Evolutionary conservation across 1,140 invertebrate genomes (phyloP).

Genomic region (Copidosoma floridanum): DNA sequence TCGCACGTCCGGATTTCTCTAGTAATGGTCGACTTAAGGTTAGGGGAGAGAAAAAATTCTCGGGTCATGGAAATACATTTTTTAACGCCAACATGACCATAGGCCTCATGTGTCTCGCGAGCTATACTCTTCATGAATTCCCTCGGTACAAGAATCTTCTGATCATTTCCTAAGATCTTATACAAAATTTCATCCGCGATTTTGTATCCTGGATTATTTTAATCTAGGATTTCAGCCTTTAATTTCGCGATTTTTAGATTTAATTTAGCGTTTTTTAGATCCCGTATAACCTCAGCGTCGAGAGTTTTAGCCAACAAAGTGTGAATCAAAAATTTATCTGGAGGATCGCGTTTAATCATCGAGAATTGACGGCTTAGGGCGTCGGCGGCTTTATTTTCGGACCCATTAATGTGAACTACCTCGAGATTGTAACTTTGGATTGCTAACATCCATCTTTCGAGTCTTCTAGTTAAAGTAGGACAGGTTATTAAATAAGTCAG

Average conservation of each 20-base stretch:
- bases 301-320: no score
- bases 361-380: no score
- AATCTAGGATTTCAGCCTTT: no score
- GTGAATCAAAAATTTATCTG: no score
- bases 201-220: no score
- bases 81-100: background rate
- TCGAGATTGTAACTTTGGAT: conserved; percentile 32
- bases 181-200: no score
- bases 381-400: conserved; percentile 34
- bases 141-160: no score
- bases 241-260: no score
- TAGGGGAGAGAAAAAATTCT: background rate
- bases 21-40: background rate
- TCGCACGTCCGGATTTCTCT: background rate
- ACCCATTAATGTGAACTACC: conserved; percentile 32
- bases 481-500: conserved; percentile 42
- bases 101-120: background rate
- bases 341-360: no score
- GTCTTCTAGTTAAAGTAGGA: background rate
- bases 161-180: no score
- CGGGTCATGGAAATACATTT: background rate
- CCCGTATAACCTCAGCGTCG: no score
- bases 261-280: no score
- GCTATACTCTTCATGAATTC: background rate
- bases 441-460: conserved; percentile 28